Conservation (phyloP, 1,140 invertebrate species). For the Patella vulgata region DNA sequence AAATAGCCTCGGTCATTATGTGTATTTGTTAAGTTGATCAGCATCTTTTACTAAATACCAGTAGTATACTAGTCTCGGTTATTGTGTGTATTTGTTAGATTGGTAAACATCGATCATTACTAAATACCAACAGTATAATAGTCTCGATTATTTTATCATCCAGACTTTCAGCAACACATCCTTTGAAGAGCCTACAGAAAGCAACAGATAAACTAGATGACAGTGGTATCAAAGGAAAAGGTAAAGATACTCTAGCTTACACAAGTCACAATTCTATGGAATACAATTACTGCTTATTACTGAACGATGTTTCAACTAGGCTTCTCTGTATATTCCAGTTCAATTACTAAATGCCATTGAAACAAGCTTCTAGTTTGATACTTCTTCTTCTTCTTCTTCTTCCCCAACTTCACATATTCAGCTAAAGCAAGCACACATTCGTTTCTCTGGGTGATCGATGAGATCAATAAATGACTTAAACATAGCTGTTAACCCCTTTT, state of each 20-base stretch:
- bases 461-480: not conserved
- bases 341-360: not conserved
- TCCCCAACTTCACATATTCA: not conserved
- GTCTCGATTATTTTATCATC: not conserved
- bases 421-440: not conserved
- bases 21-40: too few species aligned
- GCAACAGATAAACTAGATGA: not conserved
- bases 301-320: too few species aligned
- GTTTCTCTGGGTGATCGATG: not conserved
- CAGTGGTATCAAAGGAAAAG: not conserved
- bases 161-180: not conserved
- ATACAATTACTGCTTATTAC: too few species aligned
- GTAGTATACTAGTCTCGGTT: too few species aligned
- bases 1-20: too few species aligned
- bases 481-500: not conserved
- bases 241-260: too few species aligned
- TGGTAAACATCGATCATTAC: too few species aligned
- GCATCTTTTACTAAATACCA: too few species aligned
- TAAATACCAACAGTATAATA: too few species aligned
- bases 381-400: not conserved
- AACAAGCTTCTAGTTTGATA: not conserved
- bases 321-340: too few species aligned
- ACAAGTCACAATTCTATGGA: too few species aligned
- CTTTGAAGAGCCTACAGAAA: slow-evolving; percentile 10
- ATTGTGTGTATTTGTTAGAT: too few species aligned